Conservation (phyloP, 2,888 invertebrate genomes). For the Dryocosmus kuriphilus region DNA sequence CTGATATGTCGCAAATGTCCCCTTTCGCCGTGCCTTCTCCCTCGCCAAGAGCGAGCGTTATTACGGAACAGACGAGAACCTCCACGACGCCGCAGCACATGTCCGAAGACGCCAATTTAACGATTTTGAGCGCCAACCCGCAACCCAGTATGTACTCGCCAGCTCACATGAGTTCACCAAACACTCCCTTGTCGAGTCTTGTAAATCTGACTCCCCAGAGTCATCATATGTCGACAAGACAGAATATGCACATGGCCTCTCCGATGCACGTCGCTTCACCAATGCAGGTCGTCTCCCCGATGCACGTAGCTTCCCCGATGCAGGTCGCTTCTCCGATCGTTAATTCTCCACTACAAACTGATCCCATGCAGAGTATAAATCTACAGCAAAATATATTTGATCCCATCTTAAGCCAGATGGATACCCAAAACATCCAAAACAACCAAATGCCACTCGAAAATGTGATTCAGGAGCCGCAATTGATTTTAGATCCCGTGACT, state of each 20-base stretch:
- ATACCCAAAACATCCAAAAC: conserved; percentile 51
- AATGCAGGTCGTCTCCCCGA: conserved; percentile 58
- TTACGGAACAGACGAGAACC: conserved; percentile 74
- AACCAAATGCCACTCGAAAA: conserved; percentile 65
- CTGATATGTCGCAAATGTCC: conserved; percentile 73
- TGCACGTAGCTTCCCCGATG: conserved; percentile 69
- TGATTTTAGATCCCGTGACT: conserved; percentile 70
- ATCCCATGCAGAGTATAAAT: conserved; percentile 58
- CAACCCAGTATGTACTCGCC: conserved; percentile 75
- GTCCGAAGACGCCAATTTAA: conserved; percentile 70
- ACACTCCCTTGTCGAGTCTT: conserved; percentile 63
- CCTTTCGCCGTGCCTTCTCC: conserved; percentile 81
- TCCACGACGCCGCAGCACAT: conserved; percentile 72
- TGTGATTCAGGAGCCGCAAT: conserved; percentile 68
- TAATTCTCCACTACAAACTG: conserved; percentile 46
- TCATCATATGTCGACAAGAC: conserved; percentile 67
- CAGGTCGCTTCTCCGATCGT: conserved; percentile 59
- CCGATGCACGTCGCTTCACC: conserved; percentile 62
- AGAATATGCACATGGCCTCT: conserved; percentile 67
- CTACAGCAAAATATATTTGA: conserved; percentile 70
- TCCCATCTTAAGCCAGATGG: conserved; percentile 69
- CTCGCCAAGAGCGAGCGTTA: conserved; percentile 74
- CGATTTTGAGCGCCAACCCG: conserved; percentile 66
- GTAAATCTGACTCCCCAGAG: conserved; percentile 68
- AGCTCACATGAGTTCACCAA: conserved; percentile 73